A percentile compares a stretch with the other conserved stretches of the same genome.
Evolutionary conservation across 2,888 invertebrate species (phyloP).

Genomic region (Drosophila macrospina): DNA sequence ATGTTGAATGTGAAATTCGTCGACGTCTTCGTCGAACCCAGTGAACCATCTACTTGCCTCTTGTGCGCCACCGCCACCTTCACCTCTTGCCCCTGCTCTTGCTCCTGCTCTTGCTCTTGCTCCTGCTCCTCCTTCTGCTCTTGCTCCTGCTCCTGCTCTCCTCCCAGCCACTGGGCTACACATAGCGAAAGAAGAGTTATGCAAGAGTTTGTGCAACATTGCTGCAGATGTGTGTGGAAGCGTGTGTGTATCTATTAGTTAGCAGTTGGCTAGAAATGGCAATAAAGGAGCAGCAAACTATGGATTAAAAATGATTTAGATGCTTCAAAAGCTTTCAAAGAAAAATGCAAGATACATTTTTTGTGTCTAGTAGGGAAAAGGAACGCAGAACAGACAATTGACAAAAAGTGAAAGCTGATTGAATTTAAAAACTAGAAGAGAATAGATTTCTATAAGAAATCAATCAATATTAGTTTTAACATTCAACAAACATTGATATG

Average conservation of each 20-base stretch:
- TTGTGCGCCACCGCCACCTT: slow-evolving; percentile 15
- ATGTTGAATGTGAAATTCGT: slow-evolving; percentile 61
- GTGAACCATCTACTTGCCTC: slow-evolving; percentile 43
- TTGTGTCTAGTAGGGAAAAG: no score
- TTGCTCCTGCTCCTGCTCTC: neutral
- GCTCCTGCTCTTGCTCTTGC: neutral
- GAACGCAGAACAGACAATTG: neutral
- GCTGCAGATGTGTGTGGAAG: slow-evolving; percentile 27
- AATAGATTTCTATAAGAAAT: no score
- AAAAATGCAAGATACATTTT: slow-evolving; percentile 7
- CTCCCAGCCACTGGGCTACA: slow-evolving; percentile 23
- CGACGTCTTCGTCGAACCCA: slow-evolving; percentile 60
- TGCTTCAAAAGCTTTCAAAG: slow-evolving; percentile 6
- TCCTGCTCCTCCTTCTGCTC: neutral
- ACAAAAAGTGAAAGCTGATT: neutral
- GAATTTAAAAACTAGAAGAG: neutral
- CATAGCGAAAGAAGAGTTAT: slow-evolving; percentile 60
- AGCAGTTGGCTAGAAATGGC: slow-evolving; percentile 53
- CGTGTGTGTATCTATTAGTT: slow-evolving; percentile 50
- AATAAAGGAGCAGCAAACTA: slow-evolving; percentile 45
- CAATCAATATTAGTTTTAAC: no score
- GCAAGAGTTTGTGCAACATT: slow-evolving; percentile 66
- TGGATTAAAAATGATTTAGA: slow-evolving; percentile 73
- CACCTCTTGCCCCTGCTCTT: neutral
- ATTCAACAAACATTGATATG: no score